Evolutionary conservation across 2,888 invertebrate genomes (phyloP).

Genomic region (Pandemis corylana): DNA sequence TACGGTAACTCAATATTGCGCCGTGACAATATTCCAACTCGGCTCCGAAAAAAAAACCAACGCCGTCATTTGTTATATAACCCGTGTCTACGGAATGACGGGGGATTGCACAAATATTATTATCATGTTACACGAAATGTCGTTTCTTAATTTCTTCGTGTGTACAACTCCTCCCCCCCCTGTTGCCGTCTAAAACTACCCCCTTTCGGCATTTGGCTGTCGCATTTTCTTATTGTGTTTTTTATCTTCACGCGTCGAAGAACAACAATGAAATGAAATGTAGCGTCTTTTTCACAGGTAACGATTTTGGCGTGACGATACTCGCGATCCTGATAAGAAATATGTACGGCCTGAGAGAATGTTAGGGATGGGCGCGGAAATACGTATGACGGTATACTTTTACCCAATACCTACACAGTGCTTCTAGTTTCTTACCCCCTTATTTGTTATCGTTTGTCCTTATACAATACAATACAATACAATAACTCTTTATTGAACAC

Average conservation of each 20-base stretch:
- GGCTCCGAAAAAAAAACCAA: constrained; percentile 9
- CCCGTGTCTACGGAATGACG: constrained; percentile 8
- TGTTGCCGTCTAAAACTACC: constrained; percentile 18
- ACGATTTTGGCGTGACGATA: constrained; percentile 34
- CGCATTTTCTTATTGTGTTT: constrained; percentile 60
- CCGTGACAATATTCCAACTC: constrained; percentile 17
- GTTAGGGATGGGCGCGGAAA: not conserved
- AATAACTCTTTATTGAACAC: no score
- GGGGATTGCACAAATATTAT: constrained; percentile 31
- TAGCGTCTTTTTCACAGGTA: constrained; percentile 46
- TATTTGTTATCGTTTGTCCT: no score
- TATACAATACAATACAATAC: no score
- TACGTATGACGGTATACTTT: not conserved
- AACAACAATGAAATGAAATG: constrained; percentile 60
- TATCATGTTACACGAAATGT: constrained; percentile 34
- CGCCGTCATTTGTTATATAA: constrained; percentile 13
- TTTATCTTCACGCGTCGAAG: constrained; percentile 66
- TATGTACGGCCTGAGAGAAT: constrained; percentile 25
- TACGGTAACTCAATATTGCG: constrained; percentile 17
- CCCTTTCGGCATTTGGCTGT: constrained; percentile 53
- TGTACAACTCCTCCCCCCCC: constrained; percentile 7
- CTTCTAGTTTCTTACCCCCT: no score
- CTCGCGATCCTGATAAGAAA: constrained; percentile 32
- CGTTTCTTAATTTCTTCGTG: constrained; percentile 32
- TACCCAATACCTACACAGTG: not conserved